Evolutionary conservation across 2,888 invertebrate genomes (phyloP), one percentile per base, ranked within the genome.

Genomic region (Phragmatobia fuliginosa): DNA sequence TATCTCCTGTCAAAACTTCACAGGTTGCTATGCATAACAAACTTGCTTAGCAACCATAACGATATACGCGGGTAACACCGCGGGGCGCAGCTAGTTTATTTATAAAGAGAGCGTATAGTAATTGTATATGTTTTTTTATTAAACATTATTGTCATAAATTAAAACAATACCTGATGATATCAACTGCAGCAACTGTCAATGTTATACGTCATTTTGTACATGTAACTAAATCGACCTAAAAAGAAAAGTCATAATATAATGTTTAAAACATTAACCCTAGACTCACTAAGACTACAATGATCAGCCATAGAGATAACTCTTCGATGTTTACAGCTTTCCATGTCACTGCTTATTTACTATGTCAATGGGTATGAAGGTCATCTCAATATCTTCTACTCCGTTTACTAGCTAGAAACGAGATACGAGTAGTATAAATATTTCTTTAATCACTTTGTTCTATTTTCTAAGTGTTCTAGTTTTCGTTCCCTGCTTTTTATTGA

Each of bases 281-380:
- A 8, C 21, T 45, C 45, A 8, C 7, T 31, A 11, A 58, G 2
- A 1, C 38, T 11, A 10, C 18, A 25, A 33, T n/a, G 33, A 52
- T 52, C 25, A 33, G 7, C 33, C 4, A n/a, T 32, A 62, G 11
- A 41, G 14, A 64, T 52, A 32, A n/a, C 49, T 25, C 45, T 49
- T 64, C 63, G n/a, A 33, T 52, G 52, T 64, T 52, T 63, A 45
- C 63, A 18, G 62, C 28, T 38, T 76, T 52, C 41, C 70, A 62
- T 67, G 65, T 41, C 58, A 49, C 38, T 68, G 62, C 56, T 41
- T 60, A 58, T 33, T 69, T 71, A 67, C 52, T 71, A 68, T 59
- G 62, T 61, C 66, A 65, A 68, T 67, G 68, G 62, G 58, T 56
- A 60, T 58, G 49, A 45, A 59, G 31, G 16, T 63, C 49, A 63